A percentile compares a stretch with the other conserved stretches of the same genome.
These are phyloP conservation scores for Panonychus citri DNA, from an alignment of 1,140 invertebrate species.

Conservation along the genomic window DNA sequence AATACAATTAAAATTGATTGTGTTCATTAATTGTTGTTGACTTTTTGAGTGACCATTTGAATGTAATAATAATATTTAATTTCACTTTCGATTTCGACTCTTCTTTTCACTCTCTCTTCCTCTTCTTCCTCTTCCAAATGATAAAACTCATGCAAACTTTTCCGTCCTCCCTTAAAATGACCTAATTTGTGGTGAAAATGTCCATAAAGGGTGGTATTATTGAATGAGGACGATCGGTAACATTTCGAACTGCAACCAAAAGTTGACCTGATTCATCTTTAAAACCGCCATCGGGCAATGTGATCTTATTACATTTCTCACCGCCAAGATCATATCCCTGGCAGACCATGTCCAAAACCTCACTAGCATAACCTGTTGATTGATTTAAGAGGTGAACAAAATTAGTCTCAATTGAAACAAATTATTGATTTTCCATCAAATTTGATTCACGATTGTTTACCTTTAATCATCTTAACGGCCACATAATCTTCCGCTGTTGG, in stretches of 20 bases:
- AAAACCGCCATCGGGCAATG: constrained; percentile 7
- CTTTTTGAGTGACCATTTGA: no score
- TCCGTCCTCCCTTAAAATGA: not conserved
- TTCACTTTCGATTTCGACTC: no score
- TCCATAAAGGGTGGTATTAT: constrained; percentile 6
- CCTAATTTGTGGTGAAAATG: constrained; percentile 4
- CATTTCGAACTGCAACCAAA: not conserved
- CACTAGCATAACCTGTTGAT: constrained; percentile 10
- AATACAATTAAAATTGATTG: no score
- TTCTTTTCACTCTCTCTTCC: no score
- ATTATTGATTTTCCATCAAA: no score
- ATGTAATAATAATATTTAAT: no score
- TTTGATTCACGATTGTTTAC: not conserved
- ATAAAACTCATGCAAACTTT: no score
- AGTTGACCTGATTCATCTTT: not conserved
- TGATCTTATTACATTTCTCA: constrained; percentile 8
- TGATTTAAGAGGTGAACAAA: no score
- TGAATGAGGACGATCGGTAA: constrained; percentile 2
- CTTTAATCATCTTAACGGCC: constrained; percentile 8
- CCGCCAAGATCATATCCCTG: constrained; percentile 6
- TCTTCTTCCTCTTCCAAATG: no score
- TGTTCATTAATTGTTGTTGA: no score
- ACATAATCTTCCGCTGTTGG: constrained; percentile 8
- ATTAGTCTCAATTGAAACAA: no score
- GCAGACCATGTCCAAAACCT: constrained; percentile 9